Evolutionary conservation across 2,797 vertebrate species (phyloP).

Genomic region (Pangasius krempfi): DNA sequence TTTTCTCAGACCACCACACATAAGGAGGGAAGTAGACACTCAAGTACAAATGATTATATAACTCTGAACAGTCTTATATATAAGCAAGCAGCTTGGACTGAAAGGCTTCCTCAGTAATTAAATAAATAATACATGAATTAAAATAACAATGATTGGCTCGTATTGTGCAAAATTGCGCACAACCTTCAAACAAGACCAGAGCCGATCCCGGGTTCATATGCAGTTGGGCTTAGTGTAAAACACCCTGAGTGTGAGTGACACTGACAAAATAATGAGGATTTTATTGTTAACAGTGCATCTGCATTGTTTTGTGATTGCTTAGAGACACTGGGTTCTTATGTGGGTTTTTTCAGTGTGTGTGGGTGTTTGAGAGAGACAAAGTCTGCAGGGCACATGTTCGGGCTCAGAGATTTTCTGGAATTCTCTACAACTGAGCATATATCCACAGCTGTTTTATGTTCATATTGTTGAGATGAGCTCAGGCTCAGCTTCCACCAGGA

Average conservation of each 20-base stretch:
- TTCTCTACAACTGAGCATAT: neutral
- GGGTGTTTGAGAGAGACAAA: conserved; percentile 5
- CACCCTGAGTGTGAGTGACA: neutral
- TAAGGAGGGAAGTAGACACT: neutral
- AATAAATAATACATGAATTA: neutral
- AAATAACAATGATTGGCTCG: neutral
- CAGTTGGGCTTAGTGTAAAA: neutral
- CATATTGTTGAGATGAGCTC: neutral
- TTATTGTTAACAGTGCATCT: conserved; percentile 6
- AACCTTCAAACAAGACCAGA: neutral
- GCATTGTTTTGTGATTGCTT: conserved; percentile 7
- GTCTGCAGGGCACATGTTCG: conserved; percentile 44
- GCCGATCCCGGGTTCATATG: neutral
- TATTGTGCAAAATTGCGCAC: neutral
- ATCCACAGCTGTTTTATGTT: conserved; percentile 27
- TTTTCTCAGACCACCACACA: neutral
- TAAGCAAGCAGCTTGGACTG: neutral
- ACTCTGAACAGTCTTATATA: neutral
- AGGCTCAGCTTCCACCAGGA: neutral
- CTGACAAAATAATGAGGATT: neutral
- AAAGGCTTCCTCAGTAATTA: neutral
- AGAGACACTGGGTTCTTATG: neutral
- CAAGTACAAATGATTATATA: neutral
- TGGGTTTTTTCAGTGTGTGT: neutral
- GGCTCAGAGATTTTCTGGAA: conserved; percentile 21